Evolutionary conservation across 2,797 vertebrate genomes (phyloP).

Genomic region (Cossypha heuglini): DNA sequence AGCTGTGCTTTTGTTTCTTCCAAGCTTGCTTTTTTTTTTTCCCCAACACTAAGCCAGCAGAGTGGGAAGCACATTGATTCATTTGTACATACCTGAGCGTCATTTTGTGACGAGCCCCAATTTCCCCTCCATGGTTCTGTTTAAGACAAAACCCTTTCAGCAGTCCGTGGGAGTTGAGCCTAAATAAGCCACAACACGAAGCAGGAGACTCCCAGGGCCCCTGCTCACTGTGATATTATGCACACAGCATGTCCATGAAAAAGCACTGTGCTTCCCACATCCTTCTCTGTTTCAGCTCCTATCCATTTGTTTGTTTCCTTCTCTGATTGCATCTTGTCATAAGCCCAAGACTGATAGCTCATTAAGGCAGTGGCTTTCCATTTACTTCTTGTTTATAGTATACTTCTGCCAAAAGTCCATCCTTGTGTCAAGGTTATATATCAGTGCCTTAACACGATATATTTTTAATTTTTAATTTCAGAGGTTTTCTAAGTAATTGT

Average conservation of each 20-base stretch:
- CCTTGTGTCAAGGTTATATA: not conserved
- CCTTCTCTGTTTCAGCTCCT: not conserved
- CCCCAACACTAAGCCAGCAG: not conserved
- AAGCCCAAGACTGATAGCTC: not conserved
- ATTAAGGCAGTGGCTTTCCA: not conserved
- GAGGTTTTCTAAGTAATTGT: not conserved
- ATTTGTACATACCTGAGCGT: not conserved
- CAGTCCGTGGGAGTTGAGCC: not conserved
- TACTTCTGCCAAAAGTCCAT: not conserved
- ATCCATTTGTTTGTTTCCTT: not conserved
- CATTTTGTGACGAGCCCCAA: not conserved
- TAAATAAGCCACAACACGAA: not conserved
- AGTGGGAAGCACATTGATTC: not conserved
- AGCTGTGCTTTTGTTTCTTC: constrained; percentile 1
- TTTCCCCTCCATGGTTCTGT: not conserved
- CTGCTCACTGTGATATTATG: not conserved
- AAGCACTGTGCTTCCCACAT: not conserved
- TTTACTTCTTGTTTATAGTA: not conserved
- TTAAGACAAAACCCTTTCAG: not conserved
- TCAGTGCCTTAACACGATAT: not conserved
- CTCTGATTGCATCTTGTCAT: not conserved
- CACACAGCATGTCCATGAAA: not conserved
- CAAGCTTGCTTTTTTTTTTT: not conserved
- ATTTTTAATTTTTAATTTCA: not conserved
- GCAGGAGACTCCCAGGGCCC: not conserved